Base-by-base conservation (phyloP, 1,140 invertebrate species). In the Asobara japonica region DNA sequence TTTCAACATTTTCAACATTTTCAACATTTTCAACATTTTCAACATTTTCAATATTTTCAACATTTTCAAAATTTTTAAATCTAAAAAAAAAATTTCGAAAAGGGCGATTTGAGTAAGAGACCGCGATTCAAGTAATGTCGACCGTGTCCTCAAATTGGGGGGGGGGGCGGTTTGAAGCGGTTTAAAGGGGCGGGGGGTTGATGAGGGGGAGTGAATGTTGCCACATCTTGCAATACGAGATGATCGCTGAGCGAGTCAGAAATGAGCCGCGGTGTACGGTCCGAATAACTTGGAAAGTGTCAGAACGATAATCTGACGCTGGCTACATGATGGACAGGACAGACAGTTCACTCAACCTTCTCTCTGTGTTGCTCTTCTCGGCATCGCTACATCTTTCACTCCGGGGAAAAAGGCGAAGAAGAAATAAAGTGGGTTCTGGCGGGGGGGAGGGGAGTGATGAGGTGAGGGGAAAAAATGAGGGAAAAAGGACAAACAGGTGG, bases 241-340 rank as follows among this genome's bases (percentile, higher is more conserved):
- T 20, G 27, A 27, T 29, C 64, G 41, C 61, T 31, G 62, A 73
- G 68, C 48, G 62, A 68, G 51, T 29, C 74, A 67, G 70, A 72
- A 73, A 67, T 31, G 30, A 41, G 61, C 69, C 72, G 51, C 71
- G 48, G 70, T 74, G 75, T 77, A 78, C 78, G 82, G 79, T 78
- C 80, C 82, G 84, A 87, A 87, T 87, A 88, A 87, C 85, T 87
- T 82, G 82, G 79, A 87, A 87, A 88, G 84, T 87, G 86, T 87
- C 86, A 86, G 86, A 87, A 87, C 86, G 86, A 87, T 87, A 88
- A 88, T 87, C 86, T 87, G 86, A 87, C 86, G 83, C 80, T 74
- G 78, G 84, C 86, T 81, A 87, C 80, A 81, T 86, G 86, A 88
- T 83, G 86, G 86, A 88, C 85, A 81, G 84, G 80, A 86, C 83